Percentiles rank a stretch among this genome's conserved stretches.
phyloP scores from a whole-genome alignment of 2,888 invertebrate species.

The Platycnemis pennipes region DNA sequence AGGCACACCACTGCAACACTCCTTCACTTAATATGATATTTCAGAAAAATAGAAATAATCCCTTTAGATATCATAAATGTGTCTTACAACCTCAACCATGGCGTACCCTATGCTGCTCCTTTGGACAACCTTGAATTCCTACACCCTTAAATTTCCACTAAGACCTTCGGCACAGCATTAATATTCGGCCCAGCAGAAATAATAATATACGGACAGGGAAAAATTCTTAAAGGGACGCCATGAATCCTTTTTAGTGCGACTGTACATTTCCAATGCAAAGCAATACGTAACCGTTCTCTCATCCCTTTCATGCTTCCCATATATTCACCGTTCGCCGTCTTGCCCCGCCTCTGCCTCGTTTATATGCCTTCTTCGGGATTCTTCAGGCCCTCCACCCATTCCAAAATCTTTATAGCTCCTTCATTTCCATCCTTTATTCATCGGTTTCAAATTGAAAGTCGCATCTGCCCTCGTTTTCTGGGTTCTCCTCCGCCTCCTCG shows the following conservation, averaged over 20 bases:
- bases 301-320: not conserved
- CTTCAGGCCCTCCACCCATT: conserved; percentile 22
- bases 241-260: not conserved
- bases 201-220: not conserved
- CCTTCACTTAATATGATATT: no score
- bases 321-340: not conserved
- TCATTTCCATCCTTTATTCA: conserved; percentile 66
- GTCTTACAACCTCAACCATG: no score
- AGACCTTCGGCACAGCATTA: no score
- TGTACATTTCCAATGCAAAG: conserved; percentile 37
- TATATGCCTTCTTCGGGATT: not conserved
- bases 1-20: no score
- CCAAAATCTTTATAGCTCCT: conserved; percentile 54
- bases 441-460: conserved; percentile 67
- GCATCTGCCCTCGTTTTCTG: conserved; percentile 58
- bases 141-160: no score
- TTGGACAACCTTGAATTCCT: no score
- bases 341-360: not conserved
- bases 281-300: not conserved
- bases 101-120: no score
- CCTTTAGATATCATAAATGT: no score
- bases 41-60: no score
- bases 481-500: not conserved
- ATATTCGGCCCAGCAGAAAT: not conserved
- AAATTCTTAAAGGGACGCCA: not conserved